Conservation (phyloP, 1,140 invertebrate species). For the Neomicropteryx cornuta region DNA sequence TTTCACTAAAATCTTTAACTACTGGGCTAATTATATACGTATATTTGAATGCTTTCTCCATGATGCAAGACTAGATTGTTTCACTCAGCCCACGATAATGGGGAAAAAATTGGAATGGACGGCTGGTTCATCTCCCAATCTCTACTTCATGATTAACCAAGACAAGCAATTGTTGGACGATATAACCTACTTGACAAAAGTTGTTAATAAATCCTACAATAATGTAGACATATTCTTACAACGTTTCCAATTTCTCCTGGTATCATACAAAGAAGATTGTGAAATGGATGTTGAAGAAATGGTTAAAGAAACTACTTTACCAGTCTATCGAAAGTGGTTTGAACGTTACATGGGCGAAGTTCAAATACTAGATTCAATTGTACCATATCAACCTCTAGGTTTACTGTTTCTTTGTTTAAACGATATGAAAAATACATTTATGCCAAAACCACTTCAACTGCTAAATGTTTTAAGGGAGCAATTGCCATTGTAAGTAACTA, state of each 20-base stretch:
- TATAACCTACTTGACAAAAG: conserved; percentile 38
- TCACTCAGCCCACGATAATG: conserved; percentile 61
- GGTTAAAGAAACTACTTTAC: conserved; percentile 39
- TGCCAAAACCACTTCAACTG: conserved; percentile 54
- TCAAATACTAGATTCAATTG: conserved; percentile 46
- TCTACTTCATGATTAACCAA: conserved; percentile 50
- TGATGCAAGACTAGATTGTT: conserved; percentile 33
- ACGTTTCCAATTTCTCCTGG: conserved; percentile 51
- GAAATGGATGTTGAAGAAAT: conserved; percentile 44
- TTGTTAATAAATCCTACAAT: conserved; percentile 47
- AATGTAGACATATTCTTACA: conserved; percentile 49
- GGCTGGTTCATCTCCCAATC: conserved; percentile 50
- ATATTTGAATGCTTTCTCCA: conserved; percentile 46
- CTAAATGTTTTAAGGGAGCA: conserved; percentile 47
- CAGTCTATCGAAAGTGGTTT: conserved; percentile 45
- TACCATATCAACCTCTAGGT: conserved; percentile 48
- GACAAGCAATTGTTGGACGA: conserved; percentile 46
- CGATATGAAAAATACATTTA: conserved; percentile 57
- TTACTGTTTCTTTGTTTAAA: conserved; percentile 54
- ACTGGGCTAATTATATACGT: conserved; percentile 46
- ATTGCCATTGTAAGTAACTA: conserved; percentile 36
- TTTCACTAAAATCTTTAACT: conserved; percentile 39
- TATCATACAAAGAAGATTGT: conserved; percentile 60
- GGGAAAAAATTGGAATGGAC: conserved; percentile 56
- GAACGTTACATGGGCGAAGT: conserved; percentile 48